phyloP scores from a whole-genome alignment of 2,888 invertebrate species.

The Caenorhabditis sp. region DNA sequence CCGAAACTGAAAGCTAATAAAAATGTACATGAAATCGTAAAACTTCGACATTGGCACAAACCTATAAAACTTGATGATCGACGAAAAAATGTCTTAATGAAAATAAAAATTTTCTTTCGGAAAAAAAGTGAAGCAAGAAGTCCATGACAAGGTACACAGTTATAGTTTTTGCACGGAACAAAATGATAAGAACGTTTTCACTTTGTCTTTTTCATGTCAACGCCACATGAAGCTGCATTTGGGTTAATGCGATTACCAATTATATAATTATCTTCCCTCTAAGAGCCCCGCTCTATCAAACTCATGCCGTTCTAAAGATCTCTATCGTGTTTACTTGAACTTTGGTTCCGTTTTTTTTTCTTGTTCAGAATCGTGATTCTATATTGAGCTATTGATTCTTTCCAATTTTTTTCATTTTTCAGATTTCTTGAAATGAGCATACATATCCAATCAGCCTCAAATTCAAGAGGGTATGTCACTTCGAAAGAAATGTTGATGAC shows the following conservation, averaged over 20 bases:
- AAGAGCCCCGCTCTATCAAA: slow-evolving; percentile 25
- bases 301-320: slow-evolving; percentile 42
- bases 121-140: background rate
- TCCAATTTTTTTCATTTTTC: background rate
- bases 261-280: slow-evolving; percentile 40
- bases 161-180: slow-evolving; percentile 35
- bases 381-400: slow-evolving; percentile 49
- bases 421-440: slow-evolving; percentile 43
- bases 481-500: slow-evolving; percentile 71
- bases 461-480: slow-evolving; percentile 68
- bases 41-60: background rate
- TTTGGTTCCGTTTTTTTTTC: slow-evolving; percentile 23
- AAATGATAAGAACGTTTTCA: slow-evolving; percentile 60
- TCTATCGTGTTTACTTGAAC: slow-evolving; percentile 46
- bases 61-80: background rate
- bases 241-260: slow-evolving; percentile 66
- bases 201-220: slow-evolving; percentile 52
- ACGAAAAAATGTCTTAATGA: background rate
- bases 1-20: slow-evolving; percentile 33
- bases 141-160: slow-evolving; percentile 28
- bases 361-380: background rate
- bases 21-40: slow-evolving; percentile 2
- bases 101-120: background rate
- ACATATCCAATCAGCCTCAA: slow-evolving; percentile 64
- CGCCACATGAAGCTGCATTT: slow-evolving; percentile 45